Percentiles rank a stretch among this genome's conserved stretches.
Conservation (phyloP, 2,888 invertebrate genomes). For the Dorcus parallelipipedus region DNA sequence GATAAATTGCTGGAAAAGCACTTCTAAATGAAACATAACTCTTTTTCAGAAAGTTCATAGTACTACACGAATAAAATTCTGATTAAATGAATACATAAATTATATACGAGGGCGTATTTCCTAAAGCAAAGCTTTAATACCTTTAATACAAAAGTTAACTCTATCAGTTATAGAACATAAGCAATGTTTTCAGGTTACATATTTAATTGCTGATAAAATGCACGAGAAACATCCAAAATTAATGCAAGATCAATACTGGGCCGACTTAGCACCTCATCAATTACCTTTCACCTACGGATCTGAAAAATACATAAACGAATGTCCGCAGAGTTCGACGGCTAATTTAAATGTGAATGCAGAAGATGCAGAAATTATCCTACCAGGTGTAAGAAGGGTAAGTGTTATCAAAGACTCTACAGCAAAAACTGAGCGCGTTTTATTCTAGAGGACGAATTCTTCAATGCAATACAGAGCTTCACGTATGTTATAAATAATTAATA, state of each 20-base stretch:
- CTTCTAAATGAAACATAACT: no score
- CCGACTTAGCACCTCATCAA: slow-evolving; percentile 56
- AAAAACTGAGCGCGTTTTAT: not conserved
- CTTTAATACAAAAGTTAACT: not conserved
- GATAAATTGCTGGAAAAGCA: no score
- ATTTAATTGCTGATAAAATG: slow-evolving; percentile 89
- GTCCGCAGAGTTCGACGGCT: slow-evolving; percentile 80
- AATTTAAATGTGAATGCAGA: slow-evolving; percentile 69
- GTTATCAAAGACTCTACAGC: not conserved
- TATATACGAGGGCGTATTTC: no score
- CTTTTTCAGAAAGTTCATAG: no score
- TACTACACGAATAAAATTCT: no score
- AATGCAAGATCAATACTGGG: slow-evolving; percentile 85
- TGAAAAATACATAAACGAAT: slow-evolving; percentile 74
- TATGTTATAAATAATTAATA: not conserved
- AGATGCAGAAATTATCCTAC: slow-evolving; percentile 49
- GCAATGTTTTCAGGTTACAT: slow-evolving; percentile 64
- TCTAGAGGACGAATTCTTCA: slow-evolving; percentile 7
- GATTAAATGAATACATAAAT: no score
- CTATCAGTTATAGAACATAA: slow-evolving; percentile 20
- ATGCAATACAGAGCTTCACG: no score
- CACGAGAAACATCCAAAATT: slow-evolving; percentile 85
- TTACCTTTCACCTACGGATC: slow-evolving; percentile 84
- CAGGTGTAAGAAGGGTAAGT: slow-evolving; percentile 24
- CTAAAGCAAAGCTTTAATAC: not conserved